A percentile compares a stretch with the other conserved stretches of the same genome.
phyloP scores from a whole-genome alignment of 1,140 invertebrate species.

The Pissodes strobi region DNA sequence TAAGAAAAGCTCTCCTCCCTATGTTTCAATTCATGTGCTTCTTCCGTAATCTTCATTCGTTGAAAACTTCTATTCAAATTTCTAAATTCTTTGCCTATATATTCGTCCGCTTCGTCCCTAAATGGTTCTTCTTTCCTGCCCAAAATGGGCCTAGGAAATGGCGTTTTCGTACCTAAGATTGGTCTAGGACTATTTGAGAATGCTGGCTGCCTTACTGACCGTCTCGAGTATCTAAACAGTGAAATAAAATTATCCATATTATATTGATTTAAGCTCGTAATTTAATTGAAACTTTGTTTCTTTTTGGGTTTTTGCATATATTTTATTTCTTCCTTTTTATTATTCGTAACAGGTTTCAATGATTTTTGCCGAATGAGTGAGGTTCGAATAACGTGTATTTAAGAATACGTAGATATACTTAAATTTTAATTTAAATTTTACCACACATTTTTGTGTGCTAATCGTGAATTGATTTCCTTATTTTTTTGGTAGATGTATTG shows the following conservation, averaged over 20 bases:
- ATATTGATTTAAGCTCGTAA: not conserved
- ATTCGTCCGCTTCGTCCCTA: conserved; percentile 38
- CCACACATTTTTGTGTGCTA: too few relatives aligned
- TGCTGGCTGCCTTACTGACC: conserved; percentile 37
- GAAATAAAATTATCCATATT: too few relatives aligned
- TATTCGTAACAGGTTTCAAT: too few relatives aligned
- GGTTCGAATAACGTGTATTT: too few relatives aligned
- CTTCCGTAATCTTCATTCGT: conserved; percentile 43
- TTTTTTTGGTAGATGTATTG: too few relatives aligned
- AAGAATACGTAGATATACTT: too few relatives aligned
- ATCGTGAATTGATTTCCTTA: too few relatives aligned
- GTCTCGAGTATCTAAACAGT: conserved; percentile 49
- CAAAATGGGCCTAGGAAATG: conserved; percentile 47
- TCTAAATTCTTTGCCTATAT: conserved; percentile 45
- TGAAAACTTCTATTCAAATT: conserved; percentile 42
- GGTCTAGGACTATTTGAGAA: conserved; percentile 40
- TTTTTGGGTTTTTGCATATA: not conserved
- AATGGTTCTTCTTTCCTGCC: conserved; percentile 41
- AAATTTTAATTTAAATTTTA: too few relatives aligned
- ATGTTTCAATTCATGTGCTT: conserved; percentile 12
- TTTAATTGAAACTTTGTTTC: not conserved
- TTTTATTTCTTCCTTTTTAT: too few relatives aligned
- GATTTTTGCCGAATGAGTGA: too few relatives aligned
- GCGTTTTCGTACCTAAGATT: conserved; percentile 46
- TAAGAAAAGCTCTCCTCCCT: conserved; percentile 25